Conservation (phyloP, 2,113 vertebrate species). For the Anguilla japonica region DNA sequence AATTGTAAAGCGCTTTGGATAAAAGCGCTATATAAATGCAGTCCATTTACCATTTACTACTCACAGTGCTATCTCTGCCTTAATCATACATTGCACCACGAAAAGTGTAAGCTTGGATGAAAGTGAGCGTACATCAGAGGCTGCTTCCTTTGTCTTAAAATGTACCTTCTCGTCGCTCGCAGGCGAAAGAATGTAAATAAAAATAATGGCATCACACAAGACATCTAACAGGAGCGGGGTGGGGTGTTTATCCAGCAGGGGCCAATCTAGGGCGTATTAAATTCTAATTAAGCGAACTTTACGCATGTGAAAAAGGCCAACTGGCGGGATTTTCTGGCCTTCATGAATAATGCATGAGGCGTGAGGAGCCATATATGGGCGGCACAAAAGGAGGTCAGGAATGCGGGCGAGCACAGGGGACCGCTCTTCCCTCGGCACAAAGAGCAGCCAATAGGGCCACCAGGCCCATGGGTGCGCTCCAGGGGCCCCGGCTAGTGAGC, state of each 20-base stretch:
- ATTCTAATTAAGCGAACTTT: slow-evolving; percentile 61
- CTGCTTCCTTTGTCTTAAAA: slow-evolving; percentile 22
- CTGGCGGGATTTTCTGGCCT: slow-evolving; percentile 49
- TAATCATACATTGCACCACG: not conserved
- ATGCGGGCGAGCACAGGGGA: slow-evolving; percentile 30
- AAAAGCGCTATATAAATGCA: no score
- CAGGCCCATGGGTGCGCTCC: not conserved
- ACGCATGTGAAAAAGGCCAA: slow-evolving; percentile 61
- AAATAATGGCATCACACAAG: slow-evolving; percentile 20
- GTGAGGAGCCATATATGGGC: slow-evolving; percentile 32
- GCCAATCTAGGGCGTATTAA: slow-evolving; percentile 44
- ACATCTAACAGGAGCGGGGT: slow-evolving; percentile 41
- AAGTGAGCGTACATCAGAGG: not conserved
- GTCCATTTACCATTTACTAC: no score
- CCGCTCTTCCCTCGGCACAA: slow-evolving; percentile 30
- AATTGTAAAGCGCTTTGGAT: no score
- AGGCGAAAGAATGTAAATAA: slow-evolving; percentile 28
- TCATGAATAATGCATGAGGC: slow-evolving; percentile 54
- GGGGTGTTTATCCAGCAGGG: slow-evolving; percentile 31
- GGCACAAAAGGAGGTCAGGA: slow-evolving; percentile 51
- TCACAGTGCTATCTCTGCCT: not conserved
- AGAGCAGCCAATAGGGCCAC: slow-evolving; percentile 12
- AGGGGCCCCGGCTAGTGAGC: not conserved
- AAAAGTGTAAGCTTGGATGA: not conserved
- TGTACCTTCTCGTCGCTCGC: slow-evolving; percentile 10